Percentiles rank a stretch among this genome's conserved stretches.
These are phyloP conservation scores for Oenanthe melanoleuca DNA, from an alignment of 2,113 vertebrate genomes.

Conservation along the genomic window DNA sequence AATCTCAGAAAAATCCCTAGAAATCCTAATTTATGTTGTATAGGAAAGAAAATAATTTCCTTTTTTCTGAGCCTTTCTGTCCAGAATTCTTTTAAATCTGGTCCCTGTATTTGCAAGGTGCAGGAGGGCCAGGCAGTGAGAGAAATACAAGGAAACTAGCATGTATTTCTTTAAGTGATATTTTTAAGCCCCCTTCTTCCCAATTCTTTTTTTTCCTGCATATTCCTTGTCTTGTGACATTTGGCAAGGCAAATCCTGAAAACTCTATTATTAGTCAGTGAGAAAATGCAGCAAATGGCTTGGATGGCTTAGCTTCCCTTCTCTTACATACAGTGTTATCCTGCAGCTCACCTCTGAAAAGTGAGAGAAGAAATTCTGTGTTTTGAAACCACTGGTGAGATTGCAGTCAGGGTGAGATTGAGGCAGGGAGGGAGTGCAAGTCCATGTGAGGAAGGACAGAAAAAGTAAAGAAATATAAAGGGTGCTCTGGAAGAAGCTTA, in stretches of 20 bases:
- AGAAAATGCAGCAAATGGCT: conserved; percentile 7
- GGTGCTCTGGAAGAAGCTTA: neutral
- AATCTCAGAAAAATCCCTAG: neutral
- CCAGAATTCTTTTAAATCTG: neutral
- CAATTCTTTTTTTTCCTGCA: neutral
- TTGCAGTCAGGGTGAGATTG: neutral
- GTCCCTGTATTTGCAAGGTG: neutral
- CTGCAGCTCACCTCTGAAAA: neutral
- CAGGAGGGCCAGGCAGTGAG: neutral
- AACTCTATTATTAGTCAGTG: neutral
- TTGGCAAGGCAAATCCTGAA: conserved; percentile 14
- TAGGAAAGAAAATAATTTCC: neutral
- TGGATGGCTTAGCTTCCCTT: neutral
- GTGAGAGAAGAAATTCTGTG: neutral
- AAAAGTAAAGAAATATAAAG: neutral
- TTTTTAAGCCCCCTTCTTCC: conserved; percentile 13
- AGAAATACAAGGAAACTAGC: neutral
- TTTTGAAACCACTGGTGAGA: neutral
- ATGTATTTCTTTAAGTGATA: neutral
- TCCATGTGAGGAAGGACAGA: neutral
- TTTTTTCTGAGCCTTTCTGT: neutral
- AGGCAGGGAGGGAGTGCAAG: neutral
- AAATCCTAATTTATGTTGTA: neutral
- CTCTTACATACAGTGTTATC: neutral
- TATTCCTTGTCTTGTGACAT: conserved; percentile 24